Base-by-base conservation (phyloP, 2,113 vertebrate genomes). In the Tragelaphus imberbis region DNA sequence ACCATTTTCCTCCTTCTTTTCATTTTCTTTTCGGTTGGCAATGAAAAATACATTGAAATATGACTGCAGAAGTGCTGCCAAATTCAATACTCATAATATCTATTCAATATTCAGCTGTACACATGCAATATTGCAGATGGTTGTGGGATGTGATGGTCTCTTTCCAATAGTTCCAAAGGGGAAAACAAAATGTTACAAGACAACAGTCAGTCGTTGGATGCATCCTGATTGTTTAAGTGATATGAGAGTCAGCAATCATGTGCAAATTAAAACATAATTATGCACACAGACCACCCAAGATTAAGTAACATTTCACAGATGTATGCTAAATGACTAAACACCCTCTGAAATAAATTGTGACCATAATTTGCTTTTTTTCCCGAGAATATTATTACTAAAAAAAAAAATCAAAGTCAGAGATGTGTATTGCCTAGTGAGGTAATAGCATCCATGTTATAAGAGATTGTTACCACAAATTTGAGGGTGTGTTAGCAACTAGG, bases 61-160 rank as follows among this genome's bases (percentile, higher is more conserved):
- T 95, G 97, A 93, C 91, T 88, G 65, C 44, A 80, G 96, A 90
- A 94, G 15, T 36, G 56, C 94, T 96, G 97, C 95, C 98, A 97
- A 97, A 94, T 95, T 82, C 91, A 97, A 96, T 92, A 79, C 84
- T 94, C 97, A 95, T 98, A 97, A 95, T 92, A 95, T 85, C 97
- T 98, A 95, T 71, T 97, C 98, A 98, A 94, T 95, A 97, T 96
- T 97, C 98, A 98, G 97, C 84, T 90, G 94, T 97, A 59, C 89
- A 88, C 97, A 96, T 51, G 93, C 77, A 36, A 77, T 84, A 51
- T 59, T 96, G 81, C 97, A 98, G 96, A 97, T 97, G 97, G 98
- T 27, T 90, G 89, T 97, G 91, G 94, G 97, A 94, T 63, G 93
- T n/a, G 96, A 96, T 93, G 84, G 91, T 88, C 87, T 96, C 94